Percentiles rank a stretch among this genome's conserved stretches.
Evolutionary conservation across 2,888 invertebrate species (phyloP).

Genomic region (Drosophila atripex): DNA sequence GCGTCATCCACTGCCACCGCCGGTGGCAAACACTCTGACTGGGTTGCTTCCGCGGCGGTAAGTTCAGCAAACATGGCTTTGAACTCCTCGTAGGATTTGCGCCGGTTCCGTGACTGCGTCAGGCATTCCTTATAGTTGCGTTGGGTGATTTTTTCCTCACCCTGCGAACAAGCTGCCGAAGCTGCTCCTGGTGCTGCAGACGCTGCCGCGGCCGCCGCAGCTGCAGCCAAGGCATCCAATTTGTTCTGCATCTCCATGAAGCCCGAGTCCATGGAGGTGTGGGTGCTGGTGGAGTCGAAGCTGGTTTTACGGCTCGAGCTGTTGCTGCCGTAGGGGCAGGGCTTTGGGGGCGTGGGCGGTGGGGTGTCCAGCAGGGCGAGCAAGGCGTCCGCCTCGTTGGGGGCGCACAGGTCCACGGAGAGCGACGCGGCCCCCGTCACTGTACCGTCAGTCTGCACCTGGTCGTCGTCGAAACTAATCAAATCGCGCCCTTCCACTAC

Average conservation of each 20-base stretch:
- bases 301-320: slow-evolving; percentile 84
- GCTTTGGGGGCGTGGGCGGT: slow-evolving; percentile 71
- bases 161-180: not conserved
- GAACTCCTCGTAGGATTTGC: slow-evolving; percentile 84
- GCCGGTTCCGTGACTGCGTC: slow-evolving; percentile 83
- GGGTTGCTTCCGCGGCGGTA: slow-evolving; percentile 33
- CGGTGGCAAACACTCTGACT: slow-evolving; percentile 30
- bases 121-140: slow-evolving; percentile 83
- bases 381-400: slow-evolving; percentile 57
- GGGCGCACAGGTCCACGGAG: slow-evolving; percentile 69
- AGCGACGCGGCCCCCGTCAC: not conserved
- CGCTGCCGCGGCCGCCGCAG: slow-evolving; percentile 31
- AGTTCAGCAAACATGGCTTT: slow-evolving; percentile 81
- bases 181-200: slow-evolving; percentile 14
- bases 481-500: slow-evolving; percentile 71
- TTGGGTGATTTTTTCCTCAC: slow-evolving; percentile 78
- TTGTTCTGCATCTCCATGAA: slow-evolving; percentile 84
- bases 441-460: slow-evolving; percentile 3
- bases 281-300: slow-evolving; percentile 84
- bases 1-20: slow-evolving; percentile 55
- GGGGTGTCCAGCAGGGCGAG: slow-evolving; percentile 55
- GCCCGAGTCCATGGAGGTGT: slow-evolving; percentile 84
- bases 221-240: slow-evolving; percentile 73
- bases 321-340: slow-evolving; percentile 73
- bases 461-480: slow-evolving; percentile 82